phyloP scores from a whole-genome alignment of 2,113 vertebrate genomes.

The Podarcis raffonei region DNA sequence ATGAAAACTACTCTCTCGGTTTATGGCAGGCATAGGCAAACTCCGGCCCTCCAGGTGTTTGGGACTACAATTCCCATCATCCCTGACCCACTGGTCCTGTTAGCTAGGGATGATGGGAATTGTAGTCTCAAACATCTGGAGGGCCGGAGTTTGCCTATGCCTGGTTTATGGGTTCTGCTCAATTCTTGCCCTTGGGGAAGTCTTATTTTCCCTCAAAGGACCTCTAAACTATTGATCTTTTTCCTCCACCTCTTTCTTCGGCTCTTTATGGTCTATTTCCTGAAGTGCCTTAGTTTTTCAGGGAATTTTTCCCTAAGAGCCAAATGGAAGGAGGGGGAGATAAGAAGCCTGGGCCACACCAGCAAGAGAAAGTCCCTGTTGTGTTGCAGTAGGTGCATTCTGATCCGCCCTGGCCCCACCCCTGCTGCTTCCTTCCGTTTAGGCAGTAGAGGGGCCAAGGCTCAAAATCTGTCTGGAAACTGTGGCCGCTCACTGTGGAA shows the following conservation, averaged over 20 bases:
- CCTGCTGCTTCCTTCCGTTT: neutral
- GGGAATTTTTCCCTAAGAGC: neutral
- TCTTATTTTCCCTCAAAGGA: neutral
- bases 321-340: neutral
- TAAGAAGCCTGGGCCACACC: neutral
- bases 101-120: too few species aligned
- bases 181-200: too few species aligned
- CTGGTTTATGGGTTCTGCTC: neutral
- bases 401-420: neutral
- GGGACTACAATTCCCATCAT: too few species aligned
- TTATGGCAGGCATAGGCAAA: neutral
- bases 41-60: too few species aligned
- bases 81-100: too few species aligned
- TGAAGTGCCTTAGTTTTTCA: neutral
- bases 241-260: neutral
- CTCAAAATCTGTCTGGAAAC: neutral
- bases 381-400: neutral
- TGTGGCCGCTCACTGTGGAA: neutral
- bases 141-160: too few species aligned
- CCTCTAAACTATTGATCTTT: neutral
- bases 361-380: neutral
- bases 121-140: too few species aligned
- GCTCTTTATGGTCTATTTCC: neutral
- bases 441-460: neutral
- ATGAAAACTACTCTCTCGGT: neutral